Percentiles rank a stretch among this genome's conserved stretches.
These are phyloP conservation scores for Pterostichus madidus DNA, from an alignment of 2,888 invertebrate species.

Conservation along the genomic window DNA sequence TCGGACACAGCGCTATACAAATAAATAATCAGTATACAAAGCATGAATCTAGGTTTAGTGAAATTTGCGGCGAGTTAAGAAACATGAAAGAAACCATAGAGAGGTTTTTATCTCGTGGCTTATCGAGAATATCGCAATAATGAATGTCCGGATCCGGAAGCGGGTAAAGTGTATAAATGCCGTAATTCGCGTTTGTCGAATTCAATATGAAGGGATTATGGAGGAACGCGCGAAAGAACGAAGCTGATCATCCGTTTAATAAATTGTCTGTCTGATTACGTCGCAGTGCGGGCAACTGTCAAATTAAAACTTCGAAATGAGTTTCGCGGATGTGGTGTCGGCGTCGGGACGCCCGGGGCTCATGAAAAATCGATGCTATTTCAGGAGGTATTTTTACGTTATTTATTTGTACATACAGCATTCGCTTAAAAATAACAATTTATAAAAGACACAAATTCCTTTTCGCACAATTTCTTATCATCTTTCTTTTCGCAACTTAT, in stretches of 20 bases:
- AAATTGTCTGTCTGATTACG: slow-evolving; percentile 67
- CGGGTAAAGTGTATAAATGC: slow-evolving; percentile 45
- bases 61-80: not conserved
- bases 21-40: slow-evolving; percentile 7
- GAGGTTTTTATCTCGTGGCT: slow-evolving; percentile 7
- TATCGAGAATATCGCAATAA: slow-evolving; percentile 35
- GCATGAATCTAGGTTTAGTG: not conserved
- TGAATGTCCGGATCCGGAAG: slow-evolving; percentile 6
- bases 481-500: slow-evolving; percentile 21
- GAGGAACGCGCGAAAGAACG: slow-evolving; percentile 49
- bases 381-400: slow-evolving; percentile 55
- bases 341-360: slow-evolving; percentile 1
- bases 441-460: slow-evolving; percentile 26
- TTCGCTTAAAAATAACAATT: slow-evolving; percentile 36
- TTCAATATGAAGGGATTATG: slow-evolving; percentile 62
- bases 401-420: slow-evolving; percentile 43
- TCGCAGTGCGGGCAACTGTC: slow-evolving; percentile 66
- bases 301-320: slow-evolving; percentile 67
- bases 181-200: slow-evolving; percentile 56
- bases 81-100: slow-evolving; percentile 4
- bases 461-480: slow-evolving; percentile 18
- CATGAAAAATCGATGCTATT: slow-evolving; percentile 64
- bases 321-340: slow-evolving; percentile 61
- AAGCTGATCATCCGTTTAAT: slow-evolving; percentile 66
- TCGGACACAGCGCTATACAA: not conserved